A percentile compares a stretch with the other conserved stretches of the same genome.
These are phyloP conservation scores for Phrynocephalus versicolor DNA, from an alignment of 2,113 vertebrate species.

Conservation along the genomic window DNA sequence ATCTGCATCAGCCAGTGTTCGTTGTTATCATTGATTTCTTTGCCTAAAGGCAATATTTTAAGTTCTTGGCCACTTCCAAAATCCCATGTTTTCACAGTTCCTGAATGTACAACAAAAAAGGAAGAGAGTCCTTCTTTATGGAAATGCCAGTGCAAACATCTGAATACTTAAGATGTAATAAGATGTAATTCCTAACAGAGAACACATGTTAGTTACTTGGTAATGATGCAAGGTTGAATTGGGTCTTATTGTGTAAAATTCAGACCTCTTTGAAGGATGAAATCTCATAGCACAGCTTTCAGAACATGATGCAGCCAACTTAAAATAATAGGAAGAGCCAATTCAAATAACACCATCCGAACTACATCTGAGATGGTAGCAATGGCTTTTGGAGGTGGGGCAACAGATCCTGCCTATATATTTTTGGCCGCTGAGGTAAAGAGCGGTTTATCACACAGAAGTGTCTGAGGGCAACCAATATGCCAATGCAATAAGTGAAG, in stretches of 20 bases:
- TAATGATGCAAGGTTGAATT: too few relatives aligned
- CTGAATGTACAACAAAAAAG: constrained; percentile 37
- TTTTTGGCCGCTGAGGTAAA: too few relatives aligned
- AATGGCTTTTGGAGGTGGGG: too few relatives aligned
- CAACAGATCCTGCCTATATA: too few relatives aligned
- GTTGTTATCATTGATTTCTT: constrained; percentile 58
- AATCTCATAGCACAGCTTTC: neutral
- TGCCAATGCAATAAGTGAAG: neutral
- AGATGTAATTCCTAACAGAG: neutral
- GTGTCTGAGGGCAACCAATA: neutral
- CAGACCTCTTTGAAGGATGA: neutral
- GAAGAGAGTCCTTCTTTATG: constrained; percentile 19
- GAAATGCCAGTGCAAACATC: constrained; percentile 9
- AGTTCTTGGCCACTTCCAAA: constrained; percentile 73
- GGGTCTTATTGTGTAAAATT: neutral
- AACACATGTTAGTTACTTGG: neutral
- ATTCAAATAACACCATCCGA: neutral
- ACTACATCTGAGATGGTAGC: neutral
- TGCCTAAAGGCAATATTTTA: constrained; percentile 58
- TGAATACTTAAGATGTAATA: neutral
- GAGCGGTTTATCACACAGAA: neutral
- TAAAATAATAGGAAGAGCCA: neutral
- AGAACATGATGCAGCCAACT: neutral
- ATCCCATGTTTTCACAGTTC: constrained; percentile 75
- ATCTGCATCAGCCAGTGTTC: constrained; percentile 52